Evolutionary conservation across 2,888 invertebrate genomes (phyloP), one percentile per base, ranked within the genome.

Genomic region (Scelioninae gen. 1): DNA sequence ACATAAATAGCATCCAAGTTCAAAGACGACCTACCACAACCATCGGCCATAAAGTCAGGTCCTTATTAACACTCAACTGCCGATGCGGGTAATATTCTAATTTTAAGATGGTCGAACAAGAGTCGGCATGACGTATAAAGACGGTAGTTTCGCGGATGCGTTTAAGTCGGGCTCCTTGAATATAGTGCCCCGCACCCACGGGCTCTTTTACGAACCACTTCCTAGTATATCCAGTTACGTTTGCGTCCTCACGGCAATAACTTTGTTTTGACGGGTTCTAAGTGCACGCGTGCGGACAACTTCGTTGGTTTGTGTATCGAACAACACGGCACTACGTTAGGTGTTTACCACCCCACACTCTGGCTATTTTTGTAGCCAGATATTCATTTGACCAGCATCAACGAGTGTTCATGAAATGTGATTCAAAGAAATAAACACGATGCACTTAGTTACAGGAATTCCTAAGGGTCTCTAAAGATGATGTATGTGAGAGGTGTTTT

Each of bases 261-360:
- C 83, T 88, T 87, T 84, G 84, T 87, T 85, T 86, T 77, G 83
- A 80, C 75, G 77, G 47, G 68, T 63, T 60, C 72, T 63, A 62
- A 74, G 77, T 60, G 49, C 49, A n/a, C n/a, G n/a, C n/a, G n/a
- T n/a, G n/a, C n/a, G n/a, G n/a, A n/a, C n/a, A n/a, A n/a, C n/a
- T 56, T 15, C 0, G 45, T 32, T 15, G 31, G 38, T 58, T 58
- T 58, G 69, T 71, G 45, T 71, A 58, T 58, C 47, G 49, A 47
- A 38, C 29, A 58, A 16, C 49, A 31, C 58, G 7, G 38, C 49
- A 15, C 38, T 51, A 29, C 31, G 38, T 38, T 60, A 6, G 9
- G 15, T 23, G 38, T 56, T 34, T 16, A 43, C 66, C 43, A 40
- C 13, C 38, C 38, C 51, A 0, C 13, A 62, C 13, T 34, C 23